phyloP scores from a whole-genome alignment of 23 tunicate species.

The Diplosoma virens region DNA sequence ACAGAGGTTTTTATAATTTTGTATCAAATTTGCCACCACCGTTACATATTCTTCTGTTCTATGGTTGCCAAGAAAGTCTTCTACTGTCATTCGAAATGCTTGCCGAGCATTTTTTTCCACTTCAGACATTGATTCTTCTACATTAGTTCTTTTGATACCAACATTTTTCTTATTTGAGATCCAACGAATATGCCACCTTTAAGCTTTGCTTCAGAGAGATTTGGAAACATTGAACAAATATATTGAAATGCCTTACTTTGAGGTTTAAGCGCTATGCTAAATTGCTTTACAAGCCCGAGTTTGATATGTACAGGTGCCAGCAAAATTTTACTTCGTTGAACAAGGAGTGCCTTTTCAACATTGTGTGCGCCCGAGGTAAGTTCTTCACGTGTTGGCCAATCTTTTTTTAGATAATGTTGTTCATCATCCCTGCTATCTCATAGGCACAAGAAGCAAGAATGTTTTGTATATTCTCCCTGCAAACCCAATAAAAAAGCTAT shows the following conservation, averaged over 20 bases:
- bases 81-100: slow-evolving; percentile 25
- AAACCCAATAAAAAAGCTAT: too few relatives aligned
- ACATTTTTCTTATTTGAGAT: slow-evolving; percentile 10
- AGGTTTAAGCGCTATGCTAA: slow-evolving; percentile 24
- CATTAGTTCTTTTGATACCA: neutral
- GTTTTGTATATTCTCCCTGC: too few relatives aligned
- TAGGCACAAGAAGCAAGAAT: too few relatives aligned
- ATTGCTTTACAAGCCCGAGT: slow-evolving; percentile 10
- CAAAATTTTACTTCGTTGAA: too few relatives aligned
- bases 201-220: slow-evolving; percentile 7
- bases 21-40: slow-evolving; percentile 1
- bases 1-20: slow-evolving; percentile 25
- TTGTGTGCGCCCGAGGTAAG: slow-evolving; percentile 19
- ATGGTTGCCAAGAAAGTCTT: slow-evolving; percentile 21
- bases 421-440: too few relatives aligned
- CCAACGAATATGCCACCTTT: slow-evolving; percentile 27
- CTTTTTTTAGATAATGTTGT: too few relatives aligned
- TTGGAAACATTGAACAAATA: slow-evolving; percentile 11
- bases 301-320: slow-evolving; percentile 19
- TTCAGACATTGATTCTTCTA: slow-evolving; percentile 22
- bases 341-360: slow-evolving; percentile 6
- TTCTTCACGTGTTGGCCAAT: slow-evolving; percentile 14
- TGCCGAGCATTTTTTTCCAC: slow-evolving; percentile 27
- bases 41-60: slow-evolving; percentile 1
- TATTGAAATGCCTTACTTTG: slow-evolving; percentile 19